Evolutionary conservation across 2,797 vertebrate species (phyloP).

Genomic region (Thripadectes ignobilis): DNA sequence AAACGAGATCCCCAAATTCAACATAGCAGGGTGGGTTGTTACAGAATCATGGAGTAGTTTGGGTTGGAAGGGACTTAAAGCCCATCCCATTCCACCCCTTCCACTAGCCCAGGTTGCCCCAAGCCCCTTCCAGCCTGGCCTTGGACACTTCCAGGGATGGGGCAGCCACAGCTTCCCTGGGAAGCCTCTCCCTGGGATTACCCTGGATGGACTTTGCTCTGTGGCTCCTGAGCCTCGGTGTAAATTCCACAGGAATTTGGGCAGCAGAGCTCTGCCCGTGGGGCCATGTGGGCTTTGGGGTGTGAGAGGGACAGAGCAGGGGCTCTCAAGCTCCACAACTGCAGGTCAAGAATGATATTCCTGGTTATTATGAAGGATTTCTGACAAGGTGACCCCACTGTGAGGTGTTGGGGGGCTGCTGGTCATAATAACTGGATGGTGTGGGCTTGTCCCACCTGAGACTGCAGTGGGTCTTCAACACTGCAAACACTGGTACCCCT

Average conservation of each 20-base stretch:
- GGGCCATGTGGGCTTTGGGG: not conserved
- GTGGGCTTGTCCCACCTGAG: not conserved
- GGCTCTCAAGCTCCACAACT: not conserved
- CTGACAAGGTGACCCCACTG: not conserved
- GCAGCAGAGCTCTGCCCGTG: not conserved
- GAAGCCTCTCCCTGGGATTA: accelerated
- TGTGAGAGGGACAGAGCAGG: not conserved
- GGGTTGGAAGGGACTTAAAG: not conserved
- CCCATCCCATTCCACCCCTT: not conserved
- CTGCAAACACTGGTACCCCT: not conserved
- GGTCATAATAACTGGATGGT: accelerated
- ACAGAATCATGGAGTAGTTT: not conserved
- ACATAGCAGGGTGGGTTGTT: not conserved
- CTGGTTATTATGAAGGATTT: not conserved
- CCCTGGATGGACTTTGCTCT: not conserved
- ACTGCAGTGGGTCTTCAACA: not conserved
- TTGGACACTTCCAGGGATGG: not conserved
- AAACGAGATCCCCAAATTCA: not conserved
- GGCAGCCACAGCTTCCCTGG: not conserved
- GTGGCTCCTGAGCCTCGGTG: not conserved
- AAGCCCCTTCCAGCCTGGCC: not conserved
- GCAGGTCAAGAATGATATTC: not conserved
- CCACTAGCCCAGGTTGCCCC: not conserved
- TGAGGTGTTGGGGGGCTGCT: not conserved
- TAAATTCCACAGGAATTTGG: not conserved